phyloP scores from a whole-genome alignment of 2,113 vertebrate species.

The Centrocercus urophasianus region DNA sequence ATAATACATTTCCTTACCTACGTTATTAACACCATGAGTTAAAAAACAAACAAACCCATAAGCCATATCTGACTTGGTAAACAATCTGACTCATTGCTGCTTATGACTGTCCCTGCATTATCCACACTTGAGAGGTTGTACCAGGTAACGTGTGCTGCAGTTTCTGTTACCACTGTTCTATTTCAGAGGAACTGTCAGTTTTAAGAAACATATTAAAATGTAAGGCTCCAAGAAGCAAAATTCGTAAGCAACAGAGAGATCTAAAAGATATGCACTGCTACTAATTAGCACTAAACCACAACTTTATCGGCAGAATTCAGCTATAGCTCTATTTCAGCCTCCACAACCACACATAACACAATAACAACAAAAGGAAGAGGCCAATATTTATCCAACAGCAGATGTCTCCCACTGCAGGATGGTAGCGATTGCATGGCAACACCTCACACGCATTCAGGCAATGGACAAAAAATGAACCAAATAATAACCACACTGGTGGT shows the following conservation, averaged over 20 bases:
- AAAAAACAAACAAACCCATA: background rate
- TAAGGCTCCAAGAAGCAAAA: background rate
- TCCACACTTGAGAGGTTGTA: background rate
- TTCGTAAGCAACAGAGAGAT: background rate
- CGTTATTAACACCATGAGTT: background rate
- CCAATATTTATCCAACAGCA: background rate
- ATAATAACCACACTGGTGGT: too few species aligned
- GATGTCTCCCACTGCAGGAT: background rate
- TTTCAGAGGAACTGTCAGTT: background rate
- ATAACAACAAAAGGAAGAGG: background rate
- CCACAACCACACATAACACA: background rate
- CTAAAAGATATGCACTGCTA: background rate
- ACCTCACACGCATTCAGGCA: background rate
- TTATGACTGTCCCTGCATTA: background rate
- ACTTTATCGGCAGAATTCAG: background rate
- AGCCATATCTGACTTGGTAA: background rate
- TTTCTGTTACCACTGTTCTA: background rate
- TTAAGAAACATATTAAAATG: background rate
- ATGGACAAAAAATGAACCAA: too few species aligned
- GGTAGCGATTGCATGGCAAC: background rate
- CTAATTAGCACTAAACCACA: background rate
- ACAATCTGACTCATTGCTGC: background rate
- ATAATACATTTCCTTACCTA: background rate
- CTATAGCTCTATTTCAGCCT: background rate
- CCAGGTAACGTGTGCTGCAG: accelerated